Conservation (phyloP, 2,797 vertebrate genomes). For the Helarctos malayanus region DNA sequence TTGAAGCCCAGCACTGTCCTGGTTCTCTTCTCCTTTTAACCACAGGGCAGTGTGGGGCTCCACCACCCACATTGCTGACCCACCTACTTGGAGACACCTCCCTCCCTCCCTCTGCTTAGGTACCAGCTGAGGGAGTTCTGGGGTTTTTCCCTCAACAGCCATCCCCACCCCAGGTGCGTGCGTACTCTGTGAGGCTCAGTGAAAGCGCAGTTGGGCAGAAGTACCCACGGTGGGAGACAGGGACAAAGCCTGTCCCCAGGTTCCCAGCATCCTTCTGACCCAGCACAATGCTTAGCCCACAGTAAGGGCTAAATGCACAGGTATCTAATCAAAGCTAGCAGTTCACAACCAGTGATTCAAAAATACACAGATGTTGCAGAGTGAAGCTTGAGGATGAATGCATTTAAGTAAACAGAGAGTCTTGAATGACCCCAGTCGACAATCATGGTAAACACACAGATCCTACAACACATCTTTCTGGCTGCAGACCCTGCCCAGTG, state of each 20-base stretch:
- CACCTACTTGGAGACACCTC: neutral
- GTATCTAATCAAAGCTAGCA: neutral
- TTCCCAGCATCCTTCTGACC: neutral
- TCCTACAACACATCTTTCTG: neutral
- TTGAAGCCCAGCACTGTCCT: neutral
- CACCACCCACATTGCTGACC: neutral
- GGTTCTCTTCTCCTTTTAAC: neutral
- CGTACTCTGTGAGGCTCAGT: neutral
- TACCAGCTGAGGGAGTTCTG: neutral
- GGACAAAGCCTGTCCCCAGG: neutral
- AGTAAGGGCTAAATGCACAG: neutral
- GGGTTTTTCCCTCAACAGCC: neutral
- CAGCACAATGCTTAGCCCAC: neutral
- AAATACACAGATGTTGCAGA: neutral
- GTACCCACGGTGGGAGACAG: neutral
- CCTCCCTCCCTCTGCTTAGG: neutral
- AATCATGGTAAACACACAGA: neutral
- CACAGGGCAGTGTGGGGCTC: neutral
- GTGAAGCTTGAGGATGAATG: neutral
- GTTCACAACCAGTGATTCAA: neutral
- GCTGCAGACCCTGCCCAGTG: neutral
- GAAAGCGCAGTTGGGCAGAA: neutral
- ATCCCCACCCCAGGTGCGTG: neutral
- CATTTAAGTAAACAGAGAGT: slow-evolving; percentile 11
- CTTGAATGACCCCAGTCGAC: neutral